Percentiles rank a stretch among this genome's conserved stretches.
Evolutionary conservation across 2,113 vertebrate species (phyloP).

Genomic region (Prionailurus bengalensis): DNA sequence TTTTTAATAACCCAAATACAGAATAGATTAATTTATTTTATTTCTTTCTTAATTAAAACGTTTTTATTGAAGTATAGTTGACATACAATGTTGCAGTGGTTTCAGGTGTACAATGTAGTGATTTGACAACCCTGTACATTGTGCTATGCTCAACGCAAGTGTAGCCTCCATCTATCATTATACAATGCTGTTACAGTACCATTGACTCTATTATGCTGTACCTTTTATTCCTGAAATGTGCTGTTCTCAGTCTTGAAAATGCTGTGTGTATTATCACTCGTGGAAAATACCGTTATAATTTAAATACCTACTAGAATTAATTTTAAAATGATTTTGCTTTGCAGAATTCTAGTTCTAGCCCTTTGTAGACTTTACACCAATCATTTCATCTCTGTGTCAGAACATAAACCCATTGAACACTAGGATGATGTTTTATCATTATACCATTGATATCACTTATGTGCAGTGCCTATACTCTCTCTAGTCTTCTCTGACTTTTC

Average conservation of each 20-base stretch:
- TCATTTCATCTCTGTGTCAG: not conserved
- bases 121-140: not conserved
- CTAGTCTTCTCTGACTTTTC: not conserved
- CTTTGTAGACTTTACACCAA: not conserved
- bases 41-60: not conserved
- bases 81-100: not conserved
- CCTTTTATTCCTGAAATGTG: not conserved
- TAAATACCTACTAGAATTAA: slow-evolving; percentile 7
- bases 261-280: not conserved
- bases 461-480: not conserved
- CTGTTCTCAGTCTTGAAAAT: not conserved
- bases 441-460: not conserved
- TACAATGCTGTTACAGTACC: not conserved
- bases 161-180: not conserved
- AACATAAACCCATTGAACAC: not conserved
- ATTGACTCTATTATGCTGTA: not conserved
- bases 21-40: not conserved
- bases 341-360: not conserved
- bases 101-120: not conserved
- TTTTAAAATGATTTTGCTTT: slow-evolving; percentile 31
- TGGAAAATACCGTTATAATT: slow-evolving; percentile 21
- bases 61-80: not conserved
- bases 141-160: not conserved
- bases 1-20: not conserved
- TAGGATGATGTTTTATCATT: not conserved